A percentile compares a stretch with the other conserved stretches of the same genome.
Conservation (phyloP, 2,888 invertebrate genomes). For the Eutolmus rufibarbis region DNA sequence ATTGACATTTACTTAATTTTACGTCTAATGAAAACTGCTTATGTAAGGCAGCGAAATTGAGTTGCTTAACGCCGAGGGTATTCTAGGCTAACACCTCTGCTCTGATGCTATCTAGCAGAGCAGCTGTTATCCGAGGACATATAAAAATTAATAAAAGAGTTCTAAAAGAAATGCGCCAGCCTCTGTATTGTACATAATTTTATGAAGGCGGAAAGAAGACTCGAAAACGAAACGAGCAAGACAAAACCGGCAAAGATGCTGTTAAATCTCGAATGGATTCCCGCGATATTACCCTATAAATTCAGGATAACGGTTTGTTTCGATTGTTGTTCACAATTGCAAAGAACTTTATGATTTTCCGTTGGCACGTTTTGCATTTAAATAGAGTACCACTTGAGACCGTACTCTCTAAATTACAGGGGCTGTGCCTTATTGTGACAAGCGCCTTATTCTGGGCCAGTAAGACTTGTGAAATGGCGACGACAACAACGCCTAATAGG, state of each 20-base stretch:
- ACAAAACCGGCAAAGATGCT: not conserved
- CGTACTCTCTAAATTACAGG: not conserved
- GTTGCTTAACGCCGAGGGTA: not conserved
- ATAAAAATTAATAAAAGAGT: conserved; percentile 12
- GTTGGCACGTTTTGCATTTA: conserved; percentile 18
- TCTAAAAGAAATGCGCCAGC: not conserved
- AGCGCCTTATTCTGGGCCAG: not conserved
- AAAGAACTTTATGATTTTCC: conserved; percentile 26
- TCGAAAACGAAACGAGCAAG: not conserved
- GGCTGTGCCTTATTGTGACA: not conserved
- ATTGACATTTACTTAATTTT: conserved; percentile 28
- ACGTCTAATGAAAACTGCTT: not conserved
- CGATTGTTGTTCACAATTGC: conserved; percentile 6
- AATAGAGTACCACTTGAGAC: not conserved
- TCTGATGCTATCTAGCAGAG: not conserved
- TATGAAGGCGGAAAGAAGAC: not conserved
- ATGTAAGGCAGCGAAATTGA: not conserved
- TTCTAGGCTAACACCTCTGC: not conserved
- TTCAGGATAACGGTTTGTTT: conserved; percentile 13
- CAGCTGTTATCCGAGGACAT: not conserved
- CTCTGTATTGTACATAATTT: conserved; percentile 20
- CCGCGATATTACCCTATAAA: conserved; percentile 5
- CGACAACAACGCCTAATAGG: not conserved
- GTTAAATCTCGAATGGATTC: not conserved
- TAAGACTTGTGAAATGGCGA: not conserved